These are phyloP conservation scores for Corvus hawaiiensis DNA, from an alignment of 2,113 vertebrate species.

Conservation along the genomic window DNA sequence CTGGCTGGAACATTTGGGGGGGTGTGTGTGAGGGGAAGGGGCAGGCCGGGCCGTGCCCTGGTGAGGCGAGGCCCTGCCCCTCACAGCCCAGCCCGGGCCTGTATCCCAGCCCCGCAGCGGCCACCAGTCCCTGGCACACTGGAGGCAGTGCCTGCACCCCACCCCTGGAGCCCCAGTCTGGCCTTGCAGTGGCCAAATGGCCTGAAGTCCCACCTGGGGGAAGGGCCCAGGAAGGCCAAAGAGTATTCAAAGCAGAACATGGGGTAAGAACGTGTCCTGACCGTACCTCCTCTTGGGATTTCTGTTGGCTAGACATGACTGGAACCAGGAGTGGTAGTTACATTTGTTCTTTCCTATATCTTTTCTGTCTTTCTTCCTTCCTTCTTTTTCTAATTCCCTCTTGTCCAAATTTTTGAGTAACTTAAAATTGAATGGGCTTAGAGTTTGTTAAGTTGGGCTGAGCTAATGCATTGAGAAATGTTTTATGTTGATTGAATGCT, in stretches of 20 bases:
- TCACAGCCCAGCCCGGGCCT: not conserved
- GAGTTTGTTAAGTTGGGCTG: not conserved
- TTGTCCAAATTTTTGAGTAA: not conserved
- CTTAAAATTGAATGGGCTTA: not conserved
- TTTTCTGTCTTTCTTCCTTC: not conserved
- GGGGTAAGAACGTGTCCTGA: not conserved
- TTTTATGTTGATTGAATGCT: not conserved
- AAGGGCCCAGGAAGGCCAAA: not conserved
- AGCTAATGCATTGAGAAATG: not conserved
- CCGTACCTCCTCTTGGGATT: not conserved
- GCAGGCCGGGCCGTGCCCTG: not conserved
- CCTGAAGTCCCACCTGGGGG: not conserved
- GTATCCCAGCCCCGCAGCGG: not conserved
- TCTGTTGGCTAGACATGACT: rapidly evolving
- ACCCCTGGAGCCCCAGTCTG: not conserved
- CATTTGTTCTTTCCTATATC: not conserved
- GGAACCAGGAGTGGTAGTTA: too few relatives aligned
- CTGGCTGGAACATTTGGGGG: rapidly evolving
- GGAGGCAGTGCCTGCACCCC: not conserved
- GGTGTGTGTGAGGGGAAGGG: not conserved
- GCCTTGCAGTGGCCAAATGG: not conserved
- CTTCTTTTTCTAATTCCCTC: not conserved
- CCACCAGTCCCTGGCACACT: not conserved
- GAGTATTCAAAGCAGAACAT: not conserved
- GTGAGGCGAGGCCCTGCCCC: not conserved